A percentile compares a stretch with the other conserved stretches of the same genome.
Conservation (phyloP, 1,140 invertebrate species). For the Anastrepha obliqua region DNA sequence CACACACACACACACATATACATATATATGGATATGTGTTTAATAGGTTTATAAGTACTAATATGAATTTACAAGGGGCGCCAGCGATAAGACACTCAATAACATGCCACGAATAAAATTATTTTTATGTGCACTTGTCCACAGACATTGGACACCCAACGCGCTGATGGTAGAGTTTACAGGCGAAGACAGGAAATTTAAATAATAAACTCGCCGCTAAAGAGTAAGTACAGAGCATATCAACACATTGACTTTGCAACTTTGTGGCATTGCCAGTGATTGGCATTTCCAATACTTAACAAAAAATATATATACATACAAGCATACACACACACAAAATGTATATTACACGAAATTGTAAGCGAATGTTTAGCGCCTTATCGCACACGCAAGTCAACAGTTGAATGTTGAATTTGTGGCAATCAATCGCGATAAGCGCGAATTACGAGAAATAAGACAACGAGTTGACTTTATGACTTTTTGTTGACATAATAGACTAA, state of each 20-base stretch:
- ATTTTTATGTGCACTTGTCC: background rate
- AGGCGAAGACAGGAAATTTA: background rate
- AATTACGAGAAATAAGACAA: background rate
- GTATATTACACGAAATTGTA: background rate
- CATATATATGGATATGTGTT: background rate
- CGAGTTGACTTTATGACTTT: slow-evolving; percentile 8
- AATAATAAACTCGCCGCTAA: background rate
- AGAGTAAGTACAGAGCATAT: background rate
- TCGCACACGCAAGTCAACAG: background rate
- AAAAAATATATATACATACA: background rate
- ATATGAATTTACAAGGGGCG: background rate
- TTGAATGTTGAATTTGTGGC: background rate
- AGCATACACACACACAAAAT: background rate
- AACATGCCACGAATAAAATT: slow-evolving; percentile 8
- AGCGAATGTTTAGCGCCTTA: background rate
- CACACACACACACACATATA: background rate
- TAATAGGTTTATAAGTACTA: slow-evolving; percentile 22
- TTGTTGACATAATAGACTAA: slow-evolving; percentile 13
- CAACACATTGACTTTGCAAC: background rate
- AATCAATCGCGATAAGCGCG: background rate
- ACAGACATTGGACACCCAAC: background rate
- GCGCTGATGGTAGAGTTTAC: background rate
- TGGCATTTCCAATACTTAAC: background rate
- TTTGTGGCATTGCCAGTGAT: background rate
- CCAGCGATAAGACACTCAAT: slow-evolving; percentile 18